Conservation (phyloP, 2,113 vertebrate species). For the Bagarius yarrelli region DNA sequence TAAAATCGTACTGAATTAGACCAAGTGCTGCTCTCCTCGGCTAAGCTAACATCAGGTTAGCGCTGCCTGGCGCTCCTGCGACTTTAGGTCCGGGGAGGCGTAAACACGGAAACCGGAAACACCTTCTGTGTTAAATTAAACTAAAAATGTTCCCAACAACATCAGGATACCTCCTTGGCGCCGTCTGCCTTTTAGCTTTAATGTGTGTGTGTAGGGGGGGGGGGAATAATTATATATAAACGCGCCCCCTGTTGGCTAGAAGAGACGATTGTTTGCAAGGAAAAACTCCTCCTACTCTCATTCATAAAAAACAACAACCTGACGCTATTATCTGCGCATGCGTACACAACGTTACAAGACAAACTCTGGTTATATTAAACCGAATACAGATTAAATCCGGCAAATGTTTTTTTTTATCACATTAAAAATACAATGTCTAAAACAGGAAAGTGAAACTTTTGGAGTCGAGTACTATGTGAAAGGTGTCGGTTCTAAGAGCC, state of each 20-base stretch:
- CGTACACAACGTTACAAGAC: not conserved
- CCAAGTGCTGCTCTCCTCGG: not conserved
- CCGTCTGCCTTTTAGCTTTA: not conserved
- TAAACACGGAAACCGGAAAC: conserved; percentile 11
- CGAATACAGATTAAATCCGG: not conserved
- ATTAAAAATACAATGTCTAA: not conserved
- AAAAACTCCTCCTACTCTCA: conserved; percentile 11
- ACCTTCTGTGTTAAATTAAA: not conserved
- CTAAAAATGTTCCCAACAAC: not conserved
- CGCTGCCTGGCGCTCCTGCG: not conserved
- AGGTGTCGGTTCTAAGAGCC: not conserved
- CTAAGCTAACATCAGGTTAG: not conserved
- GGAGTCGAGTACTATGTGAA: not conserved
- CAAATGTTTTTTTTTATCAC: not conserved
- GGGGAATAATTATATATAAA: not conserved
- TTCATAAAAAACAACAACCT: conserved; percentile 20
- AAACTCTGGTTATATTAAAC: not conserved
- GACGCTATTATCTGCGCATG: not conserved
- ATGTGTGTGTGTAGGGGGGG: not conserved
- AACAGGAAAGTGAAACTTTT: not conserved
- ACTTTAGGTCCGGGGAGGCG: not conserved
- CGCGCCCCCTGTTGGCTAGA: conserved; percentile 23
- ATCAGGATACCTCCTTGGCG: not conserved
- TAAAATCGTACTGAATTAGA: not conserved
- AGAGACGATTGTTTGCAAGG: not conserved